A percentile compares a stretch with the other conserved stretches of the same genome.
Conservation (phyloP, 2,888 invertebrate genomes). For the Rhamphomyia laevipes region DNA sequence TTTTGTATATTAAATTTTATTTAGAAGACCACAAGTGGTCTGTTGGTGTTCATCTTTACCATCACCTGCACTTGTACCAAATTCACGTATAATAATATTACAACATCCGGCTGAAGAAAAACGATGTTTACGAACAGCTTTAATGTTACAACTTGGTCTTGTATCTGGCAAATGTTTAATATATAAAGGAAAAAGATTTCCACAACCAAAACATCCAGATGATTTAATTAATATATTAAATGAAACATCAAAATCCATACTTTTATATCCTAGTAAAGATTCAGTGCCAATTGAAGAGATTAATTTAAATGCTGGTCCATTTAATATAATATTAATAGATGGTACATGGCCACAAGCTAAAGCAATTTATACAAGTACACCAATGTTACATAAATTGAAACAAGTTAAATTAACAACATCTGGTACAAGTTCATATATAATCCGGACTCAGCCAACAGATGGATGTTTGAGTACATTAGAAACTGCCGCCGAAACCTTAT, state of each 20-base stretch:
- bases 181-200: slow-evolving; percentile 66
- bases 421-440: slow-evolving; percentile 74
- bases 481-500: slow-evolving; percentile 38
- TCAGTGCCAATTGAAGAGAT: slow-evolving; percentile 56
- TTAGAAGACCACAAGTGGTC: slow-evolving; percentile 70
- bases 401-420: slow-evolving; percentile 71
- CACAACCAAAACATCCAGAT: slow-evolving; percentile 41
- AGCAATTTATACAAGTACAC: slow-evolving; percentile 76
- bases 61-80: slow-evolving; percentile 50
- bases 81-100: slow-evolving; percentile 63
- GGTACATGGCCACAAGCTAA: slow-evolving; percentile 96
- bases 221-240: slow-evolving; percentile 58
- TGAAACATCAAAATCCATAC: slow-evolving; percentile 42
- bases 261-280: slow-evolving; percentile 69
- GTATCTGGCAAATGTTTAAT: slow-evolving; percentile 59
- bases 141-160: slow-evolving; percentile 73
- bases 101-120: slow-evolving; percentile 93
- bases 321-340: slow-evolving; percentile 76
- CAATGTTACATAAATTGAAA: slow-evolving; percentile 56
- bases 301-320: slow-evolving; percentile 39
- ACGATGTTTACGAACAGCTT: slow-evolving; percentile 76
- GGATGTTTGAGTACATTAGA: slow-evolving; percentile 76
- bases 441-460: slow-evolving; percentile 87
- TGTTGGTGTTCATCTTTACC: slow-evolving; percentile 86
- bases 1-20: slow-evolving; percentile 16